phyloP scores from a whole-genome alignment of 2,888 invertebrate species.

The Tenthredo livida region DNA sequence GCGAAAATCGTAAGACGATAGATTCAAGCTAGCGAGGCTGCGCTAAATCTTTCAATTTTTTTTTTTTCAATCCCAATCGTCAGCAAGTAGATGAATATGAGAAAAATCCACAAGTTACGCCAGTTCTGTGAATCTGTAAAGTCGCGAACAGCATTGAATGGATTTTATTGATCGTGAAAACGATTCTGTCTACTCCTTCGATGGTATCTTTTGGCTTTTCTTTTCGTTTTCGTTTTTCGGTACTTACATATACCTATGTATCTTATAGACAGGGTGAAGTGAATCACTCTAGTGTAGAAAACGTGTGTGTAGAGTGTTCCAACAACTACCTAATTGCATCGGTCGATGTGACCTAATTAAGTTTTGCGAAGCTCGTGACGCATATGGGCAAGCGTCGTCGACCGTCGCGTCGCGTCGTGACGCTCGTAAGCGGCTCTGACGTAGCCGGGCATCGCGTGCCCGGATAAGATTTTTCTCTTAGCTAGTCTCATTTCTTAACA shows the following conservation, averaged over 20 bases:
- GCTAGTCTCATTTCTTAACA: background rate
- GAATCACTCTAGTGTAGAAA: conserved; percentile 5
- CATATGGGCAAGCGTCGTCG: conserved; percentile 15
- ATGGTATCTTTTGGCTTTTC: background rate
- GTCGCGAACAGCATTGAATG: background rate
- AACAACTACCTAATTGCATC: conserved; percentile 47
- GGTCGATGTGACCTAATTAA: conserved; percentile 52
- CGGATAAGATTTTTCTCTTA: conserved; percentile 36
- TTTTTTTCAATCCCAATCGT: too few relatives aligned
- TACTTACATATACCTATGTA: too few relatives aligned
- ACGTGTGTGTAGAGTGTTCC: conserved; percentile 32
- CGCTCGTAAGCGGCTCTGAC: conserved; percentile 36
- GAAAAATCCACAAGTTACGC: background rate
- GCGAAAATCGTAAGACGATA: background rate
- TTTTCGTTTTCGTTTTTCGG: background rate
- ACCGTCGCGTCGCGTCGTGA: conserved; percentile 17
- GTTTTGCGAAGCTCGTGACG: conserved; percentile 43
- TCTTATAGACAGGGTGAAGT: background rate
- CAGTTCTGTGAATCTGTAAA: background rate
- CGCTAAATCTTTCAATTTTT: too few relatives aligned
- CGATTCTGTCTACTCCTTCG: background rate
- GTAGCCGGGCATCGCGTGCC: conserved; percentile 26
- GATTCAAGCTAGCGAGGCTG: too few relatives aligned
- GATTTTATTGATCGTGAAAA: conserved; percentile 3
- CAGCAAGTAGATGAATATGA: background rate